Evolutionary conservation across 92 coral and sea anemone genomes (phyloP), one percentile per base, ranked within the genome.

Genomic region (Parazoanthus darwini): DNA sequence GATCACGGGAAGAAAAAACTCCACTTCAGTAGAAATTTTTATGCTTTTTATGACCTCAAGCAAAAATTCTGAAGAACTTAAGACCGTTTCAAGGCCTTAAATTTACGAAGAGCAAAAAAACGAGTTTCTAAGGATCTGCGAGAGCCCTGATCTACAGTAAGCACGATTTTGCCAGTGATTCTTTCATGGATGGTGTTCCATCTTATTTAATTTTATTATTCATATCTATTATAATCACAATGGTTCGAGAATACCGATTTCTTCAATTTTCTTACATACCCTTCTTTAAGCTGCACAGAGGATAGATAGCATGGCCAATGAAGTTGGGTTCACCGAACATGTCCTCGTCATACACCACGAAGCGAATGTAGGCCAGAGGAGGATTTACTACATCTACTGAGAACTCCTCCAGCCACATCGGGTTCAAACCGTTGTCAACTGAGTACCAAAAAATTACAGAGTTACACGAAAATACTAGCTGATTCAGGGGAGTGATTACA

Each of bases 271-370:
- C 8, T 3, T 65, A 76, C 91, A 25, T 82, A 97, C 99, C 99
- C 86, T 91, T 91, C 71, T 96, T 94, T 39, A 97, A 84, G 77
- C 99, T 97, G 65, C 97, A 91, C 93, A 97, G 94, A 18, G 99
- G 99, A 77, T 95, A 95, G 51, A 96, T 94, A 63, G 99, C 98
- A 89, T 97, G 99, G 16, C 97, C 99, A 46, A 97, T 95, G 86
- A 97, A 97, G 92, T 97, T 97, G 8, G 98, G 99, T 90, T 97
- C 99, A 67, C 99, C 99, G 88, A 97, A 97, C 99, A 97, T 97
- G 80, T 97, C 99, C 82, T 97, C 99, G 80, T 97, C 99, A 89
- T 88, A 92, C 82, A 97, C 96, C 72, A 94, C 98, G 74, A 95
- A 97, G 16, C 99, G 95, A 70, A 97, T 92, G 70, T 95, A 94